phyloP scores from a whole-genome alignment of 2,797 vertebrate genomes.

The Geotrypetes seraphini region DNA sequence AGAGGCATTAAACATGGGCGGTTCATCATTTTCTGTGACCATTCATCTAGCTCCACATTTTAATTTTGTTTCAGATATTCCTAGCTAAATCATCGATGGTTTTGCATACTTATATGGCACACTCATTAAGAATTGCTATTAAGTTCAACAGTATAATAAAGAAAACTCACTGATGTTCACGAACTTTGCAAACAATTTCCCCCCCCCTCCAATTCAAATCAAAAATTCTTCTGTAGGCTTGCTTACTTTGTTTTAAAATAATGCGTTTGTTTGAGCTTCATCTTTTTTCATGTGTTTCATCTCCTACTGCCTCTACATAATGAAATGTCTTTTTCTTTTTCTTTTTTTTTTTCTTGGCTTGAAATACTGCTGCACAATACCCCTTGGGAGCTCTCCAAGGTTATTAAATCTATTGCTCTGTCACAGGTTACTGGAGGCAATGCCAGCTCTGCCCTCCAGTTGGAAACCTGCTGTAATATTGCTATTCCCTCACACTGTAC shows the following conservation, averaged over 20 bases:
- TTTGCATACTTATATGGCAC: conserved; percentile 16
- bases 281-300: conserved; percentile 22
- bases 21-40: too few species aligned
- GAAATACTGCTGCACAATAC: conserved; percentile 10
- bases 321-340: conserved; percentile 16
- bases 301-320: conserved; percentile 17
- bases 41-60: conserved; percentile 24
- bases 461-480: conserved; percentile 26
- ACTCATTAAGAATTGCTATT: neutral
- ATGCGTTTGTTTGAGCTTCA: conserved; percentile 20
- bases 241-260: neutral
- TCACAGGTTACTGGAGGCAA: conserved; percentile 20
- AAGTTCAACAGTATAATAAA: neutral
- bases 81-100: conserved; percentile 27
- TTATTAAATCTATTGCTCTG: conserved; percentile 36
- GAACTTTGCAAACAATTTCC: conserved; percentile 3
- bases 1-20: too few species aligned
- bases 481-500: conserved; percentile 18
- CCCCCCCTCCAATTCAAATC: neutral
- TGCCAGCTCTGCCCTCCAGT: conserved; percentile 1
- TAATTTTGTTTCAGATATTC: conserved; percentile 30
- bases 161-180: neutral
- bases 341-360: conserved; percentile 2
- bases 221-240: neutral
- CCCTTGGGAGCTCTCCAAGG: conserved; percentile 21